Conservation (phyloP, 2,797 vertebrate genomes). For the Myotis findleyi region DNA sequence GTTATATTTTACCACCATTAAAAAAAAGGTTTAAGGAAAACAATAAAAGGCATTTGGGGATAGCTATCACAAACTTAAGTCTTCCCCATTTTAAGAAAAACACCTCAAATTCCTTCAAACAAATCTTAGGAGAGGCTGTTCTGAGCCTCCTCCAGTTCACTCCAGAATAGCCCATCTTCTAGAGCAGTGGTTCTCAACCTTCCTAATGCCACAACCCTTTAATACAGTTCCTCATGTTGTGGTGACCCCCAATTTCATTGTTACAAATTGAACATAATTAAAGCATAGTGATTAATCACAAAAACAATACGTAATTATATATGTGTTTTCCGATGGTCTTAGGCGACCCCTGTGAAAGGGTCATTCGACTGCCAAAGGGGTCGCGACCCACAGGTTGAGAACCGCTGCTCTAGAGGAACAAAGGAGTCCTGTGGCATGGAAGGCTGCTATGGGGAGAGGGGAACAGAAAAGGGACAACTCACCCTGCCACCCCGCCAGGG, state of each 20-base stretch:
- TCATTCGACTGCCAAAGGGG: too few species aligned
- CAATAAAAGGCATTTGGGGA: background rate
- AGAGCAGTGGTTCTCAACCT: background rate
- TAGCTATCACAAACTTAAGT: background rate
- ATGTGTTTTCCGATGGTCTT: too few species aligned
- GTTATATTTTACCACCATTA: background rate
- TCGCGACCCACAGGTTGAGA: too few species aligned
- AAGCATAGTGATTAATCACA: too few species aligned
- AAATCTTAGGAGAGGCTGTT: background rate
- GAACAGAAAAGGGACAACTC: background rate
- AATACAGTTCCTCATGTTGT: too few species aligned
- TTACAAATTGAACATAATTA: too few species aligned
- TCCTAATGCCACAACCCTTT: too few species aligned
- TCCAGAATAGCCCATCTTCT: background rate
- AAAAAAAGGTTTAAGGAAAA: background rate
- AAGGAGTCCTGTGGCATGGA: background rate
- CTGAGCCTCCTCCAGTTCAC: background rate
- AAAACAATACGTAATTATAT: too few species aligned
- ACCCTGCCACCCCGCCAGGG: background rate
- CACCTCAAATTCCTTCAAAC: background rate
- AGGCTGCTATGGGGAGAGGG: background rate
- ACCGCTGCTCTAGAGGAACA: background rate
- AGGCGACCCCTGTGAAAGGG: too few species aligned
- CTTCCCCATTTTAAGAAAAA: constrained; percentile 11
- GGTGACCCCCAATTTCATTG: too few species aligned